Percentiles rank a stretch among this genome's conserved stretches.
Evolutionary conservation across 1,140 invertebrate species (phyloP).

Genomic region (Anagrus nilaparvatae): DNA sequence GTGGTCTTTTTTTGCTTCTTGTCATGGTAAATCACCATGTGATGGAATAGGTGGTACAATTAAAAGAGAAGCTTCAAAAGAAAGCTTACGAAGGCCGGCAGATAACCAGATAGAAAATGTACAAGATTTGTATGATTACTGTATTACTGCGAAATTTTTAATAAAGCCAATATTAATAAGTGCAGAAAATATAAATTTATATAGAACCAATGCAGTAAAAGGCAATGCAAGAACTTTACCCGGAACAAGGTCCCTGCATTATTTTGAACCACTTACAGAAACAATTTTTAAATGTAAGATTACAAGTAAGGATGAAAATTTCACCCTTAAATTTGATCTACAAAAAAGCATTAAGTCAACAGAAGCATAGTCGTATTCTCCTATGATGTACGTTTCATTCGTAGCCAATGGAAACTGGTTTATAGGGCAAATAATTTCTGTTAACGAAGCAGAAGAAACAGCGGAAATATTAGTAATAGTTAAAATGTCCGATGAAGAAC

Average conservation of each 20-base stretch:
- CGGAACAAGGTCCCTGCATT: neutral
- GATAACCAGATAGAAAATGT: conserved; percentile 11
- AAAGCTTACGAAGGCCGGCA: neutral
- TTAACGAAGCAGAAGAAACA: neutral
- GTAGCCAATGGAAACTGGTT: too few species aligned
- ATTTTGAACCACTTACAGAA: neutral
- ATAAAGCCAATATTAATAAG: neutral
- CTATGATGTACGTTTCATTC: neutral
- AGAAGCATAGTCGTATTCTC: neutral
- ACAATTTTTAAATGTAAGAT: too few species aligned
- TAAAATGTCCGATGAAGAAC: too few species aligned
- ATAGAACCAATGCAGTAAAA: neutral
- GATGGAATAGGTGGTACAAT: neutral
- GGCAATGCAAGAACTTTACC: neutral
- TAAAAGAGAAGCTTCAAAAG: neutral
- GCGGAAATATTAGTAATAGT: neutral
- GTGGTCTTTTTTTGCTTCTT: neutral
- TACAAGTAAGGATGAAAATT: neutral
- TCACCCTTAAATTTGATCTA: neutral
- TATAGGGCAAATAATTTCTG: neutral
- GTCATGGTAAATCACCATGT: neutral
- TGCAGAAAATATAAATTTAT: neutral
- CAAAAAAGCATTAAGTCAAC: neutral
- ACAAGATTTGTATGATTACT: conserved; percentile 7
- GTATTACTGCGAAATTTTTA: conserved; percentile 2